A percentile compares a stretch with the other conserved stretches of the same genome.
phyloP scores from a whole-genome alignment of 64 coral and sea anemone species.

The Stichodactyla helianthus region DNA sequence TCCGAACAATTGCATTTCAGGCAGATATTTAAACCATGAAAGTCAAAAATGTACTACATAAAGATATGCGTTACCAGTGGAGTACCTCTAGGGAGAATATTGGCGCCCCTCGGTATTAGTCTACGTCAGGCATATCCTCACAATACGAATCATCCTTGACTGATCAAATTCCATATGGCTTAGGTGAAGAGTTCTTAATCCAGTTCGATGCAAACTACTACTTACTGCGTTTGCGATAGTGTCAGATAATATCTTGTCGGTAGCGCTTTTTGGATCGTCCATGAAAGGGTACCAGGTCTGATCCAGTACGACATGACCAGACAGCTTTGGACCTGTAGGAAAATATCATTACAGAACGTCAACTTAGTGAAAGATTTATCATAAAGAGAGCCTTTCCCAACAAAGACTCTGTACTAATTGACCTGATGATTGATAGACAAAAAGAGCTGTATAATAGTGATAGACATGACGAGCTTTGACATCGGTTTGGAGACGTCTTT shows the following conservation, averaged over 20 bases:
- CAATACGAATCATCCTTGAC: too few species aligned
- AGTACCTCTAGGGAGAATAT: background rate
- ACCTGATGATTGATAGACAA: too few species aligned
- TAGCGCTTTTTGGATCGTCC: constrained; percentile 41
- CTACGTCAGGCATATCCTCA: too few species aligned
- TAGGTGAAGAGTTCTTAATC: background rate
- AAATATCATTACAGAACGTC: background rate
- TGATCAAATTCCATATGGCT: too few species aligned
- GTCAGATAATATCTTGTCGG: constrained; percentile 48
- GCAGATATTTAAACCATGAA: too few species aligned
- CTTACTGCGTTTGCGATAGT: constrained; percentile 48
- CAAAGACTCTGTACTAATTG: too few species aligned
- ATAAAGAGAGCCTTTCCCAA: too few species aligned
- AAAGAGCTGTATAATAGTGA: too few species aligned
- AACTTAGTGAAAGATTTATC: background rate
- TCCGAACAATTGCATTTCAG: too few species aligned
- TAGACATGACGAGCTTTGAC: too few species aligned
- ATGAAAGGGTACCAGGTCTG: constrained; percentile 62
- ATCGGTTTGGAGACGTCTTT: background rate
- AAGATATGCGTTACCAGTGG: background rate
- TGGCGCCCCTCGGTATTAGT: background rate
- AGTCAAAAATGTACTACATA: background rate
- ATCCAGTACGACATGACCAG: constrained; percentile 35
- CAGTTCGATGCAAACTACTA: background rate
- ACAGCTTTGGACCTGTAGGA: background rate